Evolutionary conservation across 1,140 invertebrate species (phyloP).

Genomic region (Zaprionus gabonicus): DNA sequence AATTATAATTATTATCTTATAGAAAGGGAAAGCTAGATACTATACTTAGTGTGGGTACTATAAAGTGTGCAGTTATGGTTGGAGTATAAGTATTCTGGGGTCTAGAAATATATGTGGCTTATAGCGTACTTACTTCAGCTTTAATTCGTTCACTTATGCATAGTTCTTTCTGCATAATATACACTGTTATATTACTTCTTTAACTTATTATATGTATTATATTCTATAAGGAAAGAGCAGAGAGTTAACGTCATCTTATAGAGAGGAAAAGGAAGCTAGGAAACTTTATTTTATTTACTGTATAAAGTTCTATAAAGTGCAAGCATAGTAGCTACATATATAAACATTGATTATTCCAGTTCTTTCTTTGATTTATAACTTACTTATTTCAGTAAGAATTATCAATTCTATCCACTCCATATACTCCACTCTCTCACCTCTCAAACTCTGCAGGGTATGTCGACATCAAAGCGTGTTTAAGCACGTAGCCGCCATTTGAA

Average conservation of each 20-base stretch:
- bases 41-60: no score
- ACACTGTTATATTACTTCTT: no score
- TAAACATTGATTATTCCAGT: no score
- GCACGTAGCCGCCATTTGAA: conserved; percentile 5
- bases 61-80: no score
- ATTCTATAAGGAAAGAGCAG: no score
- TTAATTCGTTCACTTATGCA: not conserved
- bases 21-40: not conserved
- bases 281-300: no score
- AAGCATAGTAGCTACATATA: no score
- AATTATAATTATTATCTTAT: not conserved
- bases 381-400: not conserved
- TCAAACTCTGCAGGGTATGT: not conserved
- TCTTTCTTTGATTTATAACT: not conserved
- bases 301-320: no score
- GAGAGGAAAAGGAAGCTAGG: no score
- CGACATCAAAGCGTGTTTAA: not conserved
- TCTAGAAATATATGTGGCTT: not conserved
- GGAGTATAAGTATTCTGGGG: not conserved
- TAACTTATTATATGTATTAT: no score
- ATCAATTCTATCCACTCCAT: not conserved
- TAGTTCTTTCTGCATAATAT: not conserved
- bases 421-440: not conserved
- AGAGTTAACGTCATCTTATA: no score
- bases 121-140: not conserved